Evolutionary conservation across 2,797 vertebrate species (phyloP), one percentile per base, ranked within the genome.

Genomic region (Trematomus bernacchii): DNA sequence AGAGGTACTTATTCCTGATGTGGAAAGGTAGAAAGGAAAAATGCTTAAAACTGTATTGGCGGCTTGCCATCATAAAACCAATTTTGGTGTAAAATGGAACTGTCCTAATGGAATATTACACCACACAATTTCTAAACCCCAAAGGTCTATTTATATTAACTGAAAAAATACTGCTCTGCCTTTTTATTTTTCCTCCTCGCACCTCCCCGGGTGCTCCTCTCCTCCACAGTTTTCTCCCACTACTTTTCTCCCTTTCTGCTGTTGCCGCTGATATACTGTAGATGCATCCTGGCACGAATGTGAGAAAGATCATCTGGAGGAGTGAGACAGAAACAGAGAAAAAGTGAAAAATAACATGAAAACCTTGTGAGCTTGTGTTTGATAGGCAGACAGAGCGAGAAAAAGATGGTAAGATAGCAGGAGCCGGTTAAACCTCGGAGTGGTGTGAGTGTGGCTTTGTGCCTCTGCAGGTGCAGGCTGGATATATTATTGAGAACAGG

Each of bases 401-500:
- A 74, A 55, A 67, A 73, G 66, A 85, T 55, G 44, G 57, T 47
- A 23, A 23, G 66, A 80, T 66, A 65, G 76, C 52, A n/a, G 2
- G 51, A 43, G 76, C 61, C 70, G 74, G 87, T 85, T 83, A 89
- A 80, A 89, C 59, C 65, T 57, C 16, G 5, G 50, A 74, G 69
- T 76, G 71, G 72, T 84, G 80, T 80, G 84, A 85, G 77, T 75
- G 74, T 76, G 80, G 33, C 77, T 85, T 83, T 87, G 80, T 86
- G 90, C 62, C 64, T 72, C 59, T 81, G 84, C 82, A 85, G 87
- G 90, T 86, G 83, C 82, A 80, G 79, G 70, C 85, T 87, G 82
- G 85, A 87, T 84, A 79, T 77, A 87, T 90, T 86, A 90, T 80
- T 82, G 84, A 71, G 74, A 92, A 85, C 87, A 92, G 88, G 84